Base-by-base conservation (phyloP, 1,140 invertebrate genomes). In the Cecropterus lyciades region DNA sequence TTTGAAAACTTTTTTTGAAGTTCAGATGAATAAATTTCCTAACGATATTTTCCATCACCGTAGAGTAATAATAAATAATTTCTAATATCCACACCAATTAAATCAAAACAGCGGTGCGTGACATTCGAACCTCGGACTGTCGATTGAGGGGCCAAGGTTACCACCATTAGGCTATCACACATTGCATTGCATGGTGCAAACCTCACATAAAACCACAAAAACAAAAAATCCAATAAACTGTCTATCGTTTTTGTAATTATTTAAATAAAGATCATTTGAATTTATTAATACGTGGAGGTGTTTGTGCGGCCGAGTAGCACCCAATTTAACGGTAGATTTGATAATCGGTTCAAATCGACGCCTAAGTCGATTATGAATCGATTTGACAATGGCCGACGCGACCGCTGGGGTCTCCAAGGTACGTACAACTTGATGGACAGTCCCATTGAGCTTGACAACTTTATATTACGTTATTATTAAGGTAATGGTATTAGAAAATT, bases 291-390 rank as follows among this genome's bases (percentile, higher is more conserved):
- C 45, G 30, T 20, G 24, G 10, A 7, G 15, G 42, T 17, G 57
- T 24, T 15, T 11, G n/a, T 7, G n/a, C 24, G 27, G 43, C 24
- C 43, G 45, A 40, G 59, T 51, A 63, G 48, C 59, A 63, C 46
- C 30, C 65, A 77, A 77, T 77, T 77, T 77, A 77, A 74, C 75
- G 74, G 74, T 73, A 72, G 67, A 74, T 77, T 73, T 72, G 67
- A 74, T 76, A 76, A 76, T 59, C 69, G 74, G 56, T 49, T 67
- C 51, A 43, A 70, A 70, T 70, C 73, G 55, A 65, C 67, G 42
- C 57, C 16, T 72, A 75, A 75, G 67, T 75, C 72, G 69, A 77
- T 63, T 63, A 63, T 63, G 68, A 70, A 75, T 69, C 67, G 67
- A 72, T 73, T 73, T 60, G 43, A 65, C 64, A 65, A 52, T 63